Percentiles rank a stretch among this genome's conserved stretches.
phyloP scores from a whole-genome alignment of 2,888 invertebrate species.

The Epinotia demarniana region DNA sequence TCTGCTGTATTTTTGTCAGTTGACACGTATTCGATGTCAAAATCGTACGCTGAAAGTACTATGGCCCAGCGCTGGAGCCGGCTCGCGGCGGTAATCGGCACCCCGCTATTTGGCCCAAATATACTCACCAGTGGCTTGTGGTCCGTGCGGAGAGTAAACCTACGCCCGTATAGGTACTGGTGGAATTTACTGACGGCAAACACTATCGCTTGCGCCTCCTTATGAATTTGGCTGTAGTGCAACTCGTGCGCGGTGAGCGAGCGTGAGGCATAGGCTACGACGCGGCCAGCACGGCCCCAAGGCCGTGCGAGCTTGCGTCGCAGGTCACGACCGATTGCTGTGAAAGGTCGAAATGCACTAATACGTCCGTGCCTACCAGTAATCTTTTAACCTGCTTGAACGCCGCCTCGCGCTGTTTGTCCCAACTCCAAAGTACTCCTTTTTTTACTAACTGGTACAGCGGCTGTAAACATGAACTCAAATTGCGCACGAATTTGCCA shows the following conservation, averaged over 20 bases:
- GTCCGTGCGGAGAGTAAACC: constrained; percentile 48
- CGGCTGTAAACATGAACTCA: constrained; percentile 11
- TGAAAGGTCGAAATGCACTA: constrained; percentile 23
- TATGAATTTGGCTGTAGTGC: constrained; percentile 24
- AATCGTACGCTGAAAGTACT: constrained; percentile 33
- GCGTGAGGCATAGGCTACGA: constrained; percentile 37
- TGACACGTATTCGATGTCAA: constrained; percentile 42
- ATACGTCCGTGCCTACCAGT: constrained; percentile 16
- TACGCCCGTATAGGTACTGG: constrained; percentile 29
- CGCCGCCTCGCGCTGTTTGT: background rate
- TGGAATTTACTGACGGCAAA: constrained; percentile 24
- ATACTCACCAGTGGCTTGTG: constrained; percentile 51
- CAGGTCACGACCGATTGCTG: constrained; percentile 13
- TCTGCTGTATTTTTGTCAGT: constrained; percentile 42
- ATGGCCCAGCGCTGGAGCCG: constrained; percentile 46
- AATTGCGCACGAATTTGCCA: constrained; percentile 18
- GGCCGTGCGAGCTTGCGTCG: constrained; percentile 35
- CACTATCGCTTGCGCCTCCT: constrained; percentile 27
- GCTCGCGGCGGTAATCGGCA: constrained; percentile 45
- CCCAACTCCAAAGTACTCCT: constrained; percentile 19
- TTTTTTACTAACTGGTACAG: constrained; percentile 33
- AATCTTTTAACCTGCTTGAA: constrained; percentile 25
- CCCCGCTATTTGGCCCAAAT: constrained; percentile 47
- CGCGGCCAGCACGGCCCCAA: constrained; percentile 39
- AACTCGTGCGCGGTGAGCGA: constrained; percentile 41